phyloP scores from a whole-genome alignment of 1,140 invertebrate species.

The Ostrea edulis region DNA sequence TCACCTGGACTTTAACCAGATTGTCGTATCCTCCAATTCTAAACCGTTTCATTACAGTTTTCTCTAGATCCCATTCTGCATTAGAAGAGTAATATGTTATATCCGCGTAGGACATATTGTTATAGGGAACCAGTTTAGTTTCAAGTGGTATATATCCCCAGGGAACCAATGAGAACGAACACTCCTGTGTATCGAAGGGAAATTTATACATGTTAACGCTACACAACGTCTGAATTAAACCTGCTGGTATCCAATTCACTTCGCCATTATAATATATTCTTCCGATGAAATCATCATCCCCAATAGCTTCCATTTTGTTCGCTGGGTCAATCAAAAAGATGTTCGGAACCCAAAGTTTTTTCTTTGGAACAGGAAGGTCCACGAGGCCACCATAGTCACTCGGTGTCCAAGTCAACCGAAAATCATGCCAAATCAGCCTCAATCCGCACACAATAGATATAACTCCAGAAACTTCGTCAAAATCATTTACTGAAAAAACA shows the following conservation, averaged over 20 bases:
- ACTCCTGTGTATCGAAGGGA: constrained; percentile 48
- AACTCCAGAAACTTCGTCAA: constrained; percentile 36
- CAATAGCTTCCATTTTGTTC: background rate
- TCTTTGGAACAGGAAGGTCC: background rate
- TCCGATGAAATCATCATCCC: constrained; percentile 1
- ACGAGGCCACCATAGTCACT: background rate
- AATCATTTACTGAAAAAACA: constrained; percentile 31
- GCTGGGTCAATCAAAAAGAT: constrained; percentile 12
- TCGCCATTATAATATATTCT: background rate
- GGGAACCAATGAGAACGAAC: background rate
- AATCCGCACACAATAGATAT: constrained; percentile 17
- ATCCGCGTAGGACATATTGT: background rate
- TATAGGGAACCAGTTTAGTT: background rate
- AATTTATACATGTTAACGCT: constrained; percentile 37
- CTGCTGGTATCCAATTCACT: background rate
- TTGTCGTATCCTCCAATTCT: background rate
- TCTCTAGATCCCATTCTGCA: background rate
- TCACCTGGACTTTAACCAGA: background rate
- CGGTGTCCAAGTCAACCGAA: constrained; percentile 40
- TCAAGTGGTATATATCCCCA: constrained; percentile 16
- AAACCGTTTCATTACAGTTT: background rate
- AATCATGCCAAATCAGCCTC: constrained; percentile 28
- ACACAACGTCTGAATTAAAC: constrained; percentile 15
- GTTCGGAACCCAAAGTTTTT: constrained; percentile 35
- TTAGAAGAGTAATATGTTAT: background rate